phyloP scores from a whole-genome alignment of 2,888 invertebrate genomes.

The Leptarthrus brevirostris region DNA sequence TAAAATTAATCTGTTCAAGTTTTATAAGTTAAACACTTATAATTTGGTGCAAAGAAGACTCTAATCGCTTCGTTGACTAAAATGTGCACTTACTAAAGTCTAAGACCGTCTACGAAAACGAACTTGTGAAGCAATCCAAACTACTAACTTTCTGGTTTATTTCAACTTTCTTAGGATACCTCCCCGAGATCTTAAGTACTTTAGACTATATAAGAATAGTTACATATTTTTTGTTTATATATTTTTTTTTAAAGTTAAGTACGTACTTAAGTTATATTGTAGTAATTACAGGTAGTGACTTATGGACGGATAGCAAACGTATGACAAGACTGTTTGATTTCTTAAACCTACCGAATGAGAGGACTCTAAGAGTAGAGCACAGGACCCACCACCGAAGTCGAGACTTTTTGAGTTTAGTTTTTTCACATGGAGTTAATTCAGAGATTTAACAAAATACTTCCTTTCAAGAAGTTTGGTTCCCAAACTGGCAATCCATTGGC shows the following conservation, averaged over 20 bases:
- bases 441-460: not conserved
- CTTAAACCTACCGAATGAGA: slow-evolving; percentile 11
- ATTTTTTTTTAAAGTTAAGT: slow-evolving; percentile 12
- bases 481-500: too few species aligned
- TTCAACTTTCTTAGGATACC: slow-evolving; percentile 11
- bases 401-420: slow-evolving; percentile 12
- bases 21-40: slow-evolving; percentile 6
- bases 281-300: slow-evolving; percentile 55
- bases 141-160: not conserved
- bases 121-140: slow-evolving; percentile 57
- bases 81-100: not conserved
- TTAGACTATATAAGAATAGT: slow-evolving; percentile 7
- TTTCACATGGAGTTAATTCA: slow-evolving; percentile 27
- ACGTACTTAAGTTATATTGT: slow-evolving; percentile 48
- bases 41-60: slow-evolving; percentile 21
- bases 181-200: not conserved
- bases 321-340: slow-evolving; percentile 57
- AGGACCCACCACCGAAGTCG: slow-evolving; percentile 37
- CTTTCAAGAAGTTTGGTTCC: too few species aligned
- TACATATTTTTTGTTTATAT: not conserved
- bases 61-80: slow-evolving; percentile 4
- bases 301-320: slow-evolving; percentile 56
- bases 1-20: slow-evolving; percentile 5
- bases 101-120: slow-evolving; percentile 52
- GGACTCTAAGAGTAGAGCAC: slow-evolving; percentile 23